A percentile compares a stretch with the other conserved stretches of the same genome.
phyloP scores from a whole-genome alignment of 1,140 invertebrate species.

The Drosophila leontia region DNA sequence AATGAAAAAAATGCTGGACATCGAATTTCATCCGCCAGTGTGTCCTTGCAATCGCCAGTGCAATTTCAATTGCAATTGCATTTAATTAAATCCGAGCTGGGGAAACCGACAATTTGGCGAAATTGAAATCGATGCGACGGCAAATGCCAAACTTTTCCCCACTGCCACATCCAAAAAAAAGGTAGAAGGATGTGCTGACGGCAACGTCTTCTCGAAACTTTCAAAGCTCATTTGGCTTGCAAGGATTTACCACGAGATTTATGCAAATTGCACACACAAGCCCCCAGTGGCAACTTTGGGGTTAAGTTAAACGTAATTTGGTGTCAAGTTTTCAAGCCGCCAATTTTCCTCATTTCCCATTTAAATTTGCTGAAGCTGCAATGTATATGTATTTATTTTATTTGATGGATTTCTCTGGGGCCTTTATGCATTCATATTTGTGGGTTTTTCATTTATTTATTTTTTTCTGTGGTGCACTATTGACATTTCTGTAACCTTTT shows the following conservation, averaged over 20 bases:
- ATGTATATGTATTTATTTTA: not conserved
- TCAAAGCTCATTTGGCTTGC: constrained; percentile 30
- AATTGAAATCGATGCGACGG: constrained; percentile 42
- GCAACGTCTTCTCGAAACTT: constrained; percentile 37
- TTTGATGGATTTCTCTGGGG: not conserved
- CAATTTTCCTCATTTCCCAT: constrained; percentile 2
- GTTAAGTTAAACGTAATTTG: constrained; percentile 31
- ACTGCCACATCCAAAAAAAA: not conserved
- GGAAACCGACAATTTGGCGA: constrained; percentile 9
- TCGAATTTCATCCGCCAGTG: constrained; percentile 11
- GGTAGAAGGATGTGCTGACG: constrained; percentile 25
- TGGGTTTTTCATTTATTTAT: not conserved
- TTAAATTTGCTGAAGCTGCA: not conserved
- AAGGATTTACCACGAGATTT: constrained; percentile 27
- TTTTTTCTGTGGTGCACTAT: not conserved
- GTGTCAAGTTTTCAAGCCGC: not conserved
- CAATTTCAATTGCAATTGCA: constrained; percentile 20
- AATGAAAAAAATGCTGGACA: constrained; percentile 44
- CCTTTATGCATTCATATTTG: not conserved
- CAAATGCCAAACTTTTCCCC: constrained; percentile 18
- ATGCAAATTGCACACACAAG: constrained; percentile 55
- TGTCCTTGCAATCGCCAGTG: constrained; percentile 9
- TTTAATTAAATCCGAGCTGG: constrained; percentile 48
- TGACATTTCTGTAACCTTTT: not conserved
- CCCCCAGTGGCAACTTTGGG: constrained; percentile 23